Base-by-base conservation (phyloP, 1,140 invertebrate genomes). In the Drosophila pallidifrons region DNA sequence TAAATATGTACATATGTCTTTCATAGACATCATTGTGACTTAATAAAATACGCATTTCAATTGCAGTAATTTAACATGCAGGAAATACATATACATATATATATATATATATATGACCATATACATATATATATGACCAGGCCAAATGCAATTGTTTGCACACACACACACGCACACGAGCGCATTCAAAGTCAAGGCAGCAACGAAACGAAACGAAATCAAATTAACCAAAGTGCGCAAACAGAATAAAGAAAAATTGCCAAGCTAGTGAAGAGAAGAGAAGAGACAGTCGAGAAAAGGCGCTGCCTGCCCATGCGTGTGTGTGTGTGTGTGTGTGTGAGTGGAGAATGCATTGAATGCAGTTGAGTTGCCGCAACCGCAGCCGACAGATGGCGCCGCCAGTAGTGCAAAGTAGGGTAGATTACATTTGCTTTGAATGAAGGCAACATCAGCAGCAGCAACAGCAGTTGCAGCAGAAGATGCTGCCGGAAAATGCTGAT, bases 211-310 rank as follows among this genome's bases (percentile, higher is more conserved):
- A 86, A 85, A 72, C 70, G 74, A 86, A 85, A 85, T 86, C 82
- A 87, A 86, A 86, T 86, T 86, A 87, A 86, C 82, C 68, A 87
- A 86, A 86, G 82, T 86, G 82, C 60, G 75, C 82, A 87, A 86
- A 86, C 75, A 68, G 65, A 60, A 68, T 69, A 43, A 43, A 43
- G 49, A 69, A 41, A 43, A 61, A 74, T 74, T 47, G 71, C 11
- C 5, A 54, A 30, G 20, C 35, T 10, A 13, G 20, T n/a, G 52
- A 16, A 20, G 46, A 5, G 28, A 16, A 2, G 30, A 11, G 6
- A 32, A 28, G n/a, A n/a, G 11, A 3, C 4, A 54, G 32, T 16
- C n/a, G 28, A 51, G 20, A 55, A 43, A 43, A 10, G 20, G 15
- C 38, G 16, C 15, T 15, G 5, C 51, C 30, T 30, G 8, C 7